Base-by-base conservation (phyloP, 2,797 vertebrate genomes). In the Pagetopsis macropterus region DNA sequence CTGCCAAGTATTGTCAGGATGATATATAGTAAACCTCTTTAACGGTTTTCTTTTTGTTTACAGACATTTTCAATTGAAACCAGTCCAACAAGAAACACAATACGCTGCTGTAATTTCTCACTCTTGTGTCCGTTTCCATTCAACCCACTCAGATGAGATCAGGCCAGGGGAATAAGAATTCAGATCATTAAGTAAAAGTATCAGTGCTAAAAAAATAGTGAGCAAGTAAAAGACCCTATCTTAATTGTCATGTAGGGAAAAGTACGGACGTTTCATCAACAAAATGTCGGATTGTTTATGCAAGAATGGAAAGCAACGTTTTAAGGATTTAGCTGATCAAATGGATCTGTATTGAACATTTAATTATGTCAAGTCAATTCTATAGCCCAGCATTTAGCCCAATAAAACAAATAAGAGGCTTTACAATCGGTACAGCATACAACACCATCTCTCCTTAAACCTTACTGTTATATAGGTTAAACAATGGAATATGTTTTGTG, bases 1-100 rank as follows among this genome's bases (percentile, higher is more conserved):
- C 84, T 91, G 85, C 87, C 87, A 87, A 76, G 79, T 69, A 74
- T 21, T 71, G 72, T 83, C 76, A 85, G 70, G 61, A 66, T 64
- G 67, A 91, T 83, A 56, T 82, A 88, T 83, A 37, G 41, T 17
- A 9, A 67, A 61, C 50, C 59, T 70, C n/a, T 60, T 73, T 72
- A 68, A 86, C 49, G 72, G 77, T 12, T 51, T 79, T 73, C 49
- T 69, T 69, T 72, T 82, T 78, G 58, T 86, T 84, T 59, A 43
- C 55, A 37, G 68, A 72, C 61, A 45, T 46, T 73, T 75, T 78
- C 48, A 50, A 13, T 60, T 76, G 46, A 80, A 84, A 80, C 64
- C 40, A 15, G 15, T 65, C 46, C 65, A 60, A 64, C 57, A 49
- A 65, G 65, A 40, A 57, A 65, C 75, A 82, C 44, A 76, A 76